Conservation (phyloP, 2,888 invertebrate species). For the Drosophila demipolita region DNA sequence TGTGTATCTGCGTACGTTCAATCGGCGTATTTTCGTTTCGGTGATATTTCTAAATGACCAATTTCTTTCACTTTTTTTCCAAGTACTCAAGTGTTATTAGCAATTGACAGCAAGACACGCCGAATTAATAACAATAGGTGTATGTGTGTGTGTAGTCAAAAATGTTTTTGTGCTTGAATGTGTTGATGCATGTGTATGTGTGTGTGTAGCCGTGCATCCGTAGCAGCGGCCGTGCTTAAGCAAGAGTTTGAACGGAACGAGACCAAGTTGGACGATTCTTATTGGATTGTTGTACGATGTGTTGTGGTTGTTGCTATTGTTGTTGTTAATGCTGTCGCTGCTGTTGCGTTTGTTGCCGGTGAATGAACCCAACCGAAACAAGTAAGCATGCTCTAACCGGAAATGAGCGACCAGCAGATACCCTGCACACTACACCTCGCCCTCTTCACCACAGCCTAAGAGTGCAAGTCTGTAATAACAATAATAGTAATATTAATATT, state of each 20-base stretch:
- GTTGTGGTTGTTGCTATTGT: conserved; percentile 35
- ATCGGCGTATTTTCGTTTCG: conserved; percentile 38
- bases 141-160: conserved; percentile 8
- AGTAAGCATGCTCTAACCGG: conserved; percentile 56
- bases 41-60: conserved; percentile 44
- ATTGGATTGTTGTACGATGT: conserved; percentile 63
- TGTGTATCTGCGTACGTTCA: conserved; percentile 42
- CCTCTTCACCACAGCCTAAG: neutral
- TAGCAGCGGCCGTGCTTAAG: conserved; percentile 55
- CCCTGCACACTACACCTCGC: neutral
- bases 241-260: conserved; percentile 50
- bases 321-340: conserved; percentile 33
- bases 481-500: neutral
- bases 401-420: conserved; percentile 1
- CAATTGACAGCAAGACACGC: conserved; percentile 55
- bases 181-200: conserved; percentile 13
- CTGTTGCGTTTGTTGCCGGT: conserved; percentile 39
- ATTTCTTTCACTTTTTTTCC: conserved; percentile 12
- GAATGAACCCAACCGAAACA: conserved; percentile 65
- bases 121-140: conserved; percentile 43
- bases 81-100: conserved; percentile 44
- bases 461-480: neutral
- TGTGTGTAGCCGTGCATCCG: conserved; percentile 36
- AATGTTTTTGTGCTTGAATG: conserved; percentile 5
- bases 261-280: conserved; percentile 64